phyloP scores from a whole-genome alignment of 2,113 vertebrate species.

The Heterochromis multidens region DNA sequence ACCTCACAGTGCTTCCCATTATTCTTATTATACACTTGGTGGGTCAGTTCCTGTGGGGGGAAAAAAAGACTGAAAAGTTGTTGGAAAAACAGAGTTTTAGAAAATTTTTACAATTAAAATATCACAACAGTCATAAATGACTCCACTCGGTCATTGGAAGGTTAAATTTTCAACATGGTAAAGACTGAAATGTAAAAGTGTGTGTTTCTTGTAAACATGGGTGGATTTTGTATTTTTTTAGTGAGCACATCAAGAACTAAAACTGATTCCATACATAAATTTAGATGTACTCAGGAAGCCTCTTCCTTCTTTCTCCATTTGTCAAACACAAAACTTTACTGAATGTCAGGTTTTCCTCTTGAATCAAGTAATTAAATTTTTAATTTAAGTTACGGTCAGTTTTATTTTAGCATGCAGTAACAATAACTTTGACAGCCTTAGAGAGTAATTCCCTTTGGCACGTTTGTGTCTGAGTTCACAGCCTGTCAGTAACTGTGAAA shows the following conservation, averaged over 20 bases:
- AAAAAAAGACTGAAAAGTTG: background rate
- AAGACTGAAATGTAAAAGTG: background rate
- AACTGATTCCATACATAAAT: background rate
- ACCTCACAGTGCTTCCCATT: background rate
- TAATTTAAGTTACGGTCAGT: background rate
- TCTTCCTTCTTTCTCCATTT: background rate
- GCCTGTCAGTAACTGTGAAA: slow-evolving; percentile 12
- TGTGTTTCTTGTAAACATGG: background rate
- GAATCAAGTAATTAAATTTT: background rate
- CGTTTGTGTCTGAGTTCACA: background rate
- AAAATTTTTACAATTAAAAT: no score
- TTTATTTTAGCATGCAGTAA: background rate
- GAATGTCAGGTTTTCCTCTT: background rate
- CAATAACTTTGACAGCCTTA: background rate
- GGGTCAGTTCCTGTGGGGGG: background rate
- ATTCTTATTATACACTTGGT: background rate
- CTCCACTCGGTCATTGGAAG: background rate
- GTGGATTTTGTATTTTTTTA: background rate
- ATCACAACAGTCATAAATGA: background rate
- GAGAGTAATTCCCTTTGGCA: background rate
- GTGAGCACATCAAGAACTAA: background rate
- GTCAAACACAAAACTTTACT: background rate
- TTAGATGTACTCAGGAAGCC: background rate
- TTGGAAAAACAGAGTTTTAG: no score
- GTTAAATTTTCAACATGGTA: background rate